Evolutionary conservation across 1,140 invertebrate species (phyloP).

Genomic region (Pseudomyrmex gracilis): DNA sequence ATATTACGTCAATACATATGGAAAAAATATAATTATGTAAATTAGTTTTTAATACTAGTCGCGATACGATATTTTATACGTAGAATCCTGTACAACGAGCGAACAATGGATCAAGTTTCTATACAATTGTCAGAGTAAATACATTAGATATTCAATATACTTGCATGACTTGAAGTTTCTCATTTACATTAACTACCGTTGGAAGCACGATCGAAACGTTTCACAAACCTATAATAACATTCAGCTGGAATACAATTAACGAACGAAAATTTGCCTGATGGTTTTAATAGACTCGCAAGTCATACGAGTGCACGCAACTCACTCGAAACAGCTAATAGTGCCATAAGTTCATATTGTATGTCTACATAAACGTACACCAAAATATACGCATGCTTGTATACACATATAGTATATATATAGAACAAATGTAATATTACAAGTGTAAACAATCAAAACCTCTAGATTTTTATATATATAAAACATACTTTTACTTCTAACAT

Average conservation of each 20-base stretch:
- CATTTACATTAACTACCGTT: conserved; percentile 32
- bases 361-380: background rate
- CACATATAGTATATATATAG: background rate
- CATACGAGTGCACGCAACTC: conserved; percentile 23
- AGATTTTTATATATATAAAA: no score
- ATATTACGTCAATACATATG: no score
- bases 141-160: conserved; percentile 49
- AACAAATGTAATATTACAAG: background rate
- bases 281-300: conserved; percentile 53
- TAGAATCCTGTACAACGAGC: conserved; percentile 2
- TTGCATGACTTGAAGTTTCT: conserved; percentile 40
- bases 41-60: background rate
- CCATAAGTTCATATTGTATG: background rate
- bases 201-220: conserved; percentile 39
- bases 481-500: no score
- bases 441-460: no score
- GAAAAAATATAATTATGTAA: no score
- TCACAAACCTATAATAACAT: conserved; percentile 50
- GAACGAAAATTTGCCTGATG: conserved; percentile 33
- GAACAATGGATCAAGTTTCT: conserved; percentile 28
- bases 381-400: background rate
- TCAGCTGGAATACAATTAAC: conserved; percentile 29
- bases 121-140: background rate
- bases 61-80: background rate
- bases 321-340: conserved; percentile 13